phyloP scores from a whole-genome alignment of 2,888 invertebrate species.

The Osmoderma eremita region DNA sequence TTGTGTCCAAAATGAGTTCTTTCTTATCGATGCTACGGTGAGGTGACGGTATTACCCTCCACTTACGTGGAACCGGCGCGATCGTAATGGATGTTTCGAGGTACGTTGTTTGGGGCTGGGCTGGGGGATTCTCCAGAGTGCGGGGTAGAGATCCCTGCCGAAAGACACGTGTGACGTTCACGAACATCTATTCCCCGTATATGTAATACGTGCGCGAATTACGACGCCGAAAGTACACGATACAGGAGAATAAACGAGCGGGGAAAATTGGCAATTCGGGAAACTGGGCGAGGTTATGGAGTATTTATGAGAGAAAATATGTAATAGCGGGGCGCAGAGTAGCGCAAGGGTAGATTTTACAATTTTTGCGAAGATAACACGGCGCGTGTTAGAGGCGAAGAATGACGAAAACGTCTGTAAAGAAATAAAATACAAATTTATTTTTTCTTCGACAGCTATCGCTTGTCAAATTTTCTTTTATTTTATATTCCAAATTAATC shows the following conservation, averaged over 20 bases:
- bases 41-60: no score
- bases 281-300: no score
- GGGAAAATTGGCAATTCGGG: background rate
- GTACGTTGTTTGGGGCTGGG: background rate
- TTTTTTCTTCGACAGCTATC: no score
- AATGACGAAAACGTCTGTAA: no score
- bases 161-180: background rate
- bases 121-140: no score
- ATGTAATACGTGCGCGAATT: background rate
- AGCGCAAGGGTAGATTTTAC: background rate
- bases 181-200: background rate
- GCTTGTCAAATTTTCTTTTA: no score
- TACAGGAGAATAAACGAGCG: background rate
- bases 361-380: background rate
- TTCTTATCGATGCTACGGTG: constrained; percentile 7
- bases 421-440: no score
- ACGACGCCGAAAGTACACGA: background rate
- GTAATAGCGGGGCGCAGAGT: no score
- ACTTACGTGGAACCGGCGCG: background rate
- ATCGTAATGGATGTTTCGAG: constrained; percentile 2
- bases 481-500: no score
- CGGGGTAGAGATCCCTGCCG: background rate
- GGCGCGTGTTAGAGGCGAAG: background rate
- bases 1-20: constrained; percentile 11
- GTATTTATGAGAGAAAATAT: no score